Evolutionary conservation across 2,113 vertebrate species (phyloP).

Genomic region (Lepus americanus): DNA sequence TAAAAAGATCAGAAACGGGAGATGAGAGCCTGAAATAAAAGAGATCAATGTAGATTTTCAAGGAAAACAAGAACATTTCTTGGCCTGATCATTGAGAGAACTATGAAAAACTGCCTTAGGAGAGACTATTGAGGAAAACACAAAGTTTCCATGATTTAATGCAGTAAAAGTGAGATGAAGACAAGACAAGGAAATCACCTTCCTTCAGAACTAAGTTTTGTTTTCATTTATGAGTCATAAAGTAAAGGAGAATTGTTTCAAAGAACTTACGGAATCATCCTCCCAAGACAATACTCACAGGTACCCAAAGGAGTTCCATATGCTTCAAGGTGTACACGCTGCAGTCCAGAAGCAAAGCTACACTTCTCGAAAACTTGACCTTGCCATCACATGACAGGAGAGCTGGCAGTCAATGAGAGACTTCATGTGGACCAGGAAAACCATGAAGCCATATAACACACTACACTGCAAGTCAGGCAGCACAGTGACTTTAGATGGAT

Average conservation of each 20-base stretch:
- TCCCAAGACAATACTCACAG: background rate
- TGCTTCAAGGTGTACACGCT: constrained; percentile 71
- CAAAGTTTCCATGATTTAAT: constrained; percentile 7
- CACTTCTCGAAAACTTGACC: constrained; percentile 60
- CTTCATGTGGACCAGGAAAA: constrained; percentile 63
- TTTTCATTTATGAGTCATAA: constrained; percentile 8
- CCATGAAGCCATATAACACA: constrained; percentile 60
- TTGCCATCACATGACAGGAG: constrained; percentile 8
- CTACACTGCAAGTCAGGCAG: constrained; percentile 54
- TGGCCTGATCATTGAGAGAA: constrained; percentile 18
- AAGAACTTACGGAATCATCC: constrained; percentile 25
- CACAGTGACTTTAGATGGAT: constrained; percentile 74
- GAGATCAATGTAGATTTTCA: constrained; percentile 13
- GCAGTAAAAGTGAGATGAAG: constrained; percentile 29
- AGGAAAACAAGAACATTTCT: constrained; percentile 47
- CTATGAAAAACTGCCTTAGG: constrained; percentile 10
- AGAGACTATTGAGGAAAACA: background rate
- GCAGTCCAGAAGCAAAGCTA: constrained; percentile 63
- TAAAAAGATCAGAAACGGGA: constrained; percentile 5
- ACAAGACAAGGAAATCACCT: constrained; percentile 41
- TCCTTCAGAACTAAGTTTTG: constrained; percentile 51
- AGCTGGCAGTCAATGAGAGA: constrained; percentile 68
- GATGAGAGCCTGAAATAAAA: background rate
- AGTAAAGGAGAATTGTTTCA: background rate
- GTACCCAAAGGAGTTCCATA: background rate